Conservation (phyloP, 2,888 invertebrate species). For the Elegia similella region DNA sequence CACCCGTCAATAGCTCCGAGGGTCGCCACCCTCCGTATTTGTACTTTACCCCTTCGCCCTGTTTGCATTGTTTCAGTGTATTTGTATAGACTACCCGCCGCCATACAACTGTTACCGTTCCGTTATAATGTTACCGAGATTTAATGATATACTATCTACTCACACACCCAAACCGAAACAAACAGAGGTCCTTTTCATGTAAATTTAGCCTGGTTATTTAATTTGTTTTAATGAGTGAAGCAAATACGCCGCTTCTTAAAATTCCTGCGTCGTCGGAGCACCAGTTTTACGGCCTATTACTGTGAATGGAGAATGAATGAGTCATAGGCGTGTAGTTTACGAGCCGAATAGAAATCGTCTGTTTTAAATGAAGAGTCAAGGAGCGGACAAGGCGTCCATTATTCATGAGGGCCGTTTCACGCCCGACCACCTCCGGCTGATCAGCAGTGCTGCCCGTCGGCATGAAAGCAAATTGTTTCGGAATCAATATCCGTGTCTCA, state of each 20-base stretch:
- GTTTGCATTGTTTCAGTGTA: conserved; percentile 74
- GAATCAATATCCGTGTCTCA: conserved; percentile 80
- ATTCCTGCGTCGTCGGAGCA: conserved; percentile 63
- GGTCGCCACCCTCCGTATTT: conserved; percentile 65
- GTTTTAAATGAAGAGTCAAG: conserved; percentile 78
- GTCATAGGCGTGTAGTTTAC: conserved; percentile 75
- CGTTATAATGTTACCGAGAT: conserved; percentile 69
- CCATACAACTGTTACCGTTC: conserved; percentile 73
- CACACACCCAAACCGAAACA: conserved; percentile 11
- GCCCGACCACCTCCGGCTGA: conserved; percentile 48
- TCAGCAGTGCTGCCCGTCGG: conserved; percentile 29
- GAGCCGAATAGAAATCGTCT: conserved; percentile 79
- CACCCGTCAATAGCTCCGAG: conserved; percentile 54
- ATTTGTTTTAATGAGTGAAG: conserved; percentile 52
- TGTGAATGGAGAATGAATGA: conserved; percentile 77
- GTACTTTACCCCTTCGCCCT: conserved; percentile 63
- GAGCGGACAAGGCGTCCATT: conserved; percentile 73
- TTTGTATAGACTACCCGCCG: conserved; percentile 67
- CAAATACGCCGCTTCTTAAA: conserved; percentile 61
- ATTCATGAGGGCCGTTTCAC: conserved; percentile 74
- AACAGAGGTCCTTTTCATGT: conserved; percentile 10
- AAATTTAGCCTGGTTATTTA: conserved; percentile 18
- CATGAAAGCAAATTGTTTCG: conserved; percentile 63
- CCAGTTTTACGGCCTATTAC: conserved; percentile 78
- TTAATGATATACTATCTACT: conserved; percentile 63